These are phyloP conservation scores for Chaetodon trifascialis DNA, from an alignment of 2,113 vertebrate species.

Conservation along the genomic window DNA sequence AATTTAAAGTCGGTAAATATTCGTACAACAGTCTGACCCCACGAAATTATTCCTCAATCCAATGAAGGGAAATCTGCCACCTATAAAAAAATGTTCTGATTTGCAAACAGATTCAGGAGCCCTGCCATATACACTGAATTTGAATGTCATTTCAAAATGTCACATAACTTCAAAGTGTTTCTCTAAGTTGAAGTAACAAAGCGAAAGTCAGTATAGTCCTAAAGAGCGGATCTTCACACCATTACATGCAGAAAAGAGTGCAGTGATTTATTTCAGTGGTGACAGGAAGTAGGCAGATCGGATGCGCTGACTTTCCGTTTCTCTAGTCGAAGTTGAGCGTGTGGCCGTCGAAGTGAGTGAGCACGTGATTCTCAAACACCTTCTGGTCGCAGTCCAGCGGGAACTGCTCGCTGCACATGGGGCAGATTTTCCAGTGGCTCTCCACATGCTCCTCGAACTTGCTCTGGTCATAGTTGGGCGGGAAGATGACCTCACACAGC, in stretches of 20 bases:
- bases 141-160: slow-evolving; percentile 56
- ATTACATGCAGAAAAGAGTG: slow-evolving; percentile 76
- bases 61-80: slow-evolving; percentile 47
- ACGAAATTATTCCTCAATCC: slow-evolving; percentile 40
- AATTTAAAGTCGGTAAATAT: slow-evolving; percentile 38
- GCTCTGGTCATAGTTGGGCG: slow-evolving; percentile 96
- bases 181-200: slow-evolving; percentile 65
- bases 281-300: slow-evolving; percentile 55
- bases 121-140: slow-evolving; percentile 54
- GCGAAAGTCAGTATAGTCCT: slow-evolving; percentile 63
- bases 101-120: slow-evolving; percentile 51
- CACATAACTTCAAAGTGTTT: slow-evolving; percentile 60
- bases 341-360: slow-evolving; percentile 95
- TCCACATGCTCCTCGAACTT: slow-evolving; percentile 98
- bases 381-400: slow-evolving; percentile 96
- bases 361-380: slow-evolving; percentile 95
- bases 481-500: slow-evolving; percentile 96
- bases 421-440: slow-evolving; percentile 99
- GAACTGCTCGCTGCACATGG: slow-evolving; percentile 98
- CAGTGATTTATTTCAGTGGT: slow-evolving; percentile 62
- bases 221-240: slow-evolving; percentile 73
- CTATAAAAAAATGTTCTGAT: slow-evolving; percentile 34
- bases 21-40: slow-evolving; percentile 61
- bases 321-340: slow-evolving; percentile 90
- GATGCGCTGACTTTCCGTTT: slow-evolving; percentile 36